Conservation (phyloP, 1,140 invertebrate species). For the Heterodera schachtii region DNA sequence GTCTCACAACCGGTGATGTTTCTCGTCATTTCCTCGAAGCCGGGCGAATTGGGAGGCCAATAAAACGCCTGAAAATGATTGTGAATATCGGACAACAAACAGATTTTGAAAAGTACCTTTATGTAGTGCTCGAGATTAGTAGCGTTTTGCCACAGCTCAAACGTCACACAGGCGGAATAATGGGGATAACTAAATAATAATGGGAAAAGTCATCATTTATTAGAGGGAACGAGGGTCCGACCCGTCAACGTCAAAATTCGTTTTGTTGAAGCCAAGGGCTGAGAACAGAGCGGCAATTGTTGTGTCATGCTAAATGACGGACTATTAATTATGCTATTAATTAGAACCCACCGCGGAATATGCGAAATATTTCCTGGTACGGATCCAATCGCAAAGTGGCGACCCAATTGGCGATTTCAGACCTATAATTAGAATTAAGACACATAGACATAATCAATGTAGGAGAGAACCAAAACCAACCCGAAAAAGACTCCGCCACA, state of each 20-base stretch:
- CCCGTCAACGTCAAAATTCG: slow-evolving; percentile 36
- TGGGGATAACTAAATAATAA: slow-evolving; percentile 39
- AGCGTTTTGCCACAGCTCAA: slow-evolving; percentile 43
- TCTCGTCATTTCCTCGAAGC: slow-evolving; percentile 21
- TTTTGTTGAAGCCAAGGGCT: slow-evolving; percentile 42
- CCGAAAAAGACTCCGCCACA: neutral
- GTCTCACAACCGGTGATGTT: slow-evolving; percentile 32
- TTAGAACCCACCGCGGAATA: slow-evolving; percentile 34
- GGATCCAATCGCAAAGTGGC: slow-evolving; percentile 38
- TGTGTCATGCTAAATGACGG: slow-evolving; percentile 39
- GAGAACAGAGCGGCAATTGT: slow-evolving; percentile 44
- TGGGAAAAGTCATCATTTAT: neutral
- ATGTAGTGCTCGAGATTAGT: slow-evolving; percentile 31
- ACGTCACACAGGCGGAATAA: slow-evolving; percentile 39
- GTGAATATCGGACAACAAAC: neutral
- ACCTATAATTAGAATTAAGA: neutral
- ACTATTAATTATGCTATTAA: neutral
- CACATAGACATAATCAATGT: too few relatives aligned
- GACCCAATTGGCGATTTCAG: slow-evolving; percentile 18
- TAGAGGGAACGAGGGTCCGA: neutral
- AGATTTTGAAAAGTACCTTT: slow-evolving; percentile 30
- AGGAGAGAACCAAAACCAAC: neutral
- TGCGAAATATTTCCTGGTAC: slow-evolving; percentile 45
- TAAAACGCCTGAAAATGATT: slow-evolving; percentile 31
- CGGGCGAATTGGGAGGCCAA: slow-evolving; percentile 18